Conservation (phyloP, 2,113 vertebrate species). For the Urocynchramus pylzowi region DNA sequence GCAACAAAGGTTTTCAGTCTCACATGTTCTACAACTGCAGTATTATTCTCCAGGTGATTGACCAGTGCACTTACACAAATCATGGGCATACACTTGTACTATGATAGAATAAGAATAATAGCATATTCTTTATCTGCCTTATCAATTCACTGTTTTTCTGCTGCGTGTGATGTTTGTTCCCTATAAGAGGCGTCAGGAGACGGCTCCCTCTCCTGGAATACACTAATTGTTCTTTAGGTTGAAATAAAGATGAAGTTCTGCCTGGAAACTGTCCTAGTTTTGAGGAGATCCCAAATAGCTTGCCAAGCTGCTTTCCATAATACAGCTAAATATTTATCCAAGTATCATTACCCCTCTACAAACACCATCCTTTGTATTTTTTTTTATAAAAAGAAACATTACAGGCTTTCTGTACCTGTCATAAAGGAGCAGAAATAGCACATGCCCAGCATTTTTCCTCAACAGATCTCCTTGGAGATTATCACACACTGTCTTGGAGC, state of each 20-base stretch:
- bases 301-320: neutral
- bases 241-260: neutral
- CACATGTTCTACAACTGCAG: neutral
- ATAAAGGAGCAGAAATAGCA: neutral
- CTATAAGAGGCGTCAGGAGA: neutral
- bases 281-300: neutral
- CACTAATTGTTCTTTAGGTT: neutral
- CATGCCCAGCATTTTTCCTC: neutral
- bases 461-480: neutral
- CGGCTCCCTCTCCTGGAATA: neutral
- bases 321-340: neutral
- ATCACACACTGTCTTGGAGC: neutral
- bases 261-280: neutral
- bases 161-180: neutral
- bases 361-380: neutral
- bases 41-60: neutral
- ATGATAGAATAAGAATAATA: no score
- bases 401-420: neutral
- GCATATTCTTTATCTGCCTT: neutral
- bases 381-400: neutral
- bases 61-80: neutral
- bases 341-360: neutral
- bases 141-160: neutral
- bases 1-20: neutral
- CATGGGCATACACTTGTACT: neutral